Evolutionary conservation across 2,888 invertebrate genomes (phyloP).

Genomic region (Apotomis betuletana): DNA sequence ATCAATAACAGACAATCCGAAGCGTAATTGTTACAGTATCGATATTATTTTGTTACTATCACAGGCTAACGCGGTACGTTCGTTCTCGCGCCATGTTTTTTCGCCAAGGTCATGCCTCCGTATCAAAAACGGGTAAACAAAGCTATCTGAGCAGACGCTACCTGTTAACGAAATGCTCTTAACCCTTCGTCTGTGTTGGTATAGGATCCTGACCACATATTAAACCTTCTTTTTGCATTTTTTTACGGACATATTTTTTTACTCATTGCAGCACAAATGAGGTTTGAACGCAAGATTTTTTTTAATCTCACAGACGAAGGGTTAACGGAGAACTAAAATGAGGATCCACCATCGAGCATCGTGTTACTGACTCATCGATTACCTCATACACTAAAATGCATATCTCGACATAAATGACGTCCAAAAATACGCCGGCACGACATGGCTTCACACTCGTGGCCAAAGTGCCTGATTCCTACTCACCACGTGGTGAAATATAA

Average conservation of each 20-base stretch:
- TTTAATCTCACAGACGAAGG: too few relatives aligned
- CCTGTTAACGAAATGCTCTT: constrained; percentile 43
- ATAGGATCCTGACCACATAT: too few relatives aligned
- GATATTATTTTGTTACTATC: constrained; percentile 55
- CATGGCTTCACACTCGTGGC: constrained; percentile 46
- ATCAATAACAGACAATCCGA: constrained; percentile 59
- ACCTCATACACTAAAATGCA: constrained; percentile 65
- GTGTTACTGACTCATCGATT: constrained; percentile 72
- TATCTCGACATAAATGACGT: constrained; percentile 64
- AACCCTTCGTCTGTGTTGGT: too few relatives aligned
- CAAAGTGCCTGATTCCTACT: constrained; percentile 45
- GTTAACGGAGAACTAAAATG: constrained; percentile 45
- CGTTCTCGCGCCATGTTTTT: constrained; percentile 82
- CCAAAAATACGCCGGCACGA: constrained; percentile 78
- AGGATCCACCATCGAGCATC: constrained; percentile 49
- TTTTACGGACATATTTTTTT: too few relatives aligned
- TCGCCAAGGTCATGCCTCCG: constrained; percentile 79
- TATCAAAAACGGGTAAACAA: constrained; percentile 81
- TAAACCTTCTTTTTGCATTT: too few relatives aligned
- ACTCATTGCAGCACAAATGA: too few relatives aligned
- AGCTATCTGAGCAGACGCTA: constrained; percentile 56
- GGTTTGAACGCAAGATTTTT: too few relatives aligned
- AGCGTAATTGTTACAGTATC: constrained; percentile 47
- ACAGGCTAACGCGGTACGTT: constrained; percentile 68
- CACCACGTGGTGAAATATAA: constrained; percentile 62